phyloP scores from a whole-genome alignment of 2,113 vertebrate species.

The Opisthocomus hoazin region DNA sequence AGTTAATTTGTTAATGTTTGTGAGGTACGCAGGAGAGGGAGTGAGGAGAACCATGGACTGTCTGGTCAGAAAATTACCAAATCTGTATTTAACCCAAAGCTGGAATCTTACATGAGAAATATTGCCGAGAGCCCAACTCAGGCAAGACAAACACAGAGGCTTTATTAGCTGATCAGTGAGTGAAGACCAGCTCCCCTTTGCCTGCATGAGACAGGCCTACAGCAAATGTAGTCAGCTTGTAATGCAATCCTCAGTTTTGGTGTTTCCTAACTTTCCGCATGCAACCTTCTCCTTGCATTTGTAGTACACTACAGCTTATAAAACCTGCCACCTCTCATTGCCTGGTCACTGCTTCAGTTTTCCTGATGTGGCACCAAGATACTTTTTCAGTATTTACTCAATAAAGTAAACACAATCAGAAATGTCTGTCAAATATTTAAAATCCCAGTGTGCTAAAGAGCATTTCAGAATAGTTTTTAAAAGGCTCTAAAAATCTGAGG shows the following conservation, averaged over 20 bases:
- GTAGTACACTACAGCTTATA: not conserved
- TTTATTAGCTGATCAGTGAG: not conserved
- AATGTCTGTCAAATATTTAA: conserved; percentile 12
- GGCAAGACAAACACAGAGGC: not conserved
- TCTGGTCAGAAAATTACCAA: not conserved
- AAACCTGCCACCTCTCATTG: not conserved
- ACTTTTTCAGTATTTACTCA: not conserved
- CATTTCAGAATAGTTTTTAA: not conserved
- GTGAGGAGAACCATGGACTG: not conserved
- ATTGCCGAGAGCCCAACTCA: not conserved
- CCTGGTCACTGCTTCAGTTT: not conserved
- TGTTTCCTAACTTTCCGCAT: not conserved
- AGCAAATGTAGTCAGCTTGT: not conserved
- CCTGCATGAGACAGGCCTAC: not conserved
- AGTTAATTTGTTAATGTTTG: not conserved
- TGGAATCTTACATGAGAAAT: not conserved
- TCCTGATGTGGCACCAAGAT: not conserved
- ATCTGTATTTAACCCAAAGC: not conserved
- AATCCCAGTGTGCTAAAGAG: not conserved
- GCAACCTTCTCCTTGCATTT: not conserved
- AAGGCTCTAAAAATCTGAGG: not conserved
- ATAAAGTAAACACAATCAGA: not conserved
- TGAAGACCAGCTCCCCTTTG: not conserved
- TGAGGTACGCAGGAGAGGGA: not conserved
- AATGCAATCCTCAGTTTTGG: not conserved